These are phyloP conservation scores for Cepaea nemoralis DNA, from an alignment of 1,140 invertebrate genomes.

Conservation along the genomic window DNA sequence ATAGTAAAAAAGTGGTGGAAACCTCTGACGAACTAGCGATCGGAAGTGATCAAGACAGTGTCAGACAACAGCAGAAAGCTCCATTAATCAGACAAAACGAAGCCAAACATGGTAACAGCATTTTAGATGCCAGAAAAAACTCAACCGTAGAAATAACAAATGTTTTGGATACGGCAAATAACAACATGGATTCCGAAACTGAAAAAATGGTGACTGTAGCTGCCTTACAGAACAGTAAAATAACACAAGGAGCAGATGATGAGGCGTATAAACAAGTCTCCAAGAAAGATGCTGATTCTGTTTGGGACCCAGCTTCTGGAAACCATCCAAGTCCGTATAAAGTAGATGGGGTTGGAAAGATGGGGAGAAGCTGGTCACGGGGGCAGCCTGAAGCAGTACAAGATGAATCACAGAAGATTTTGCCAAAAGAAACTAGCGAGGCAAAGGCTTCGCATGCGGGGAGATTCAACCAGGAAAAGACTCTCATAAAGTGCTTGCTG, in stretches of 20 bases:
- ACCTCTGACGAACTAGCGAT: background rate
- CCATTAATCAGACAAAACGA: background rate
- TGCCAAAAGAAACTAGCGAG: background rate
- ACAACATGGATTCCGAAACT: background rate
- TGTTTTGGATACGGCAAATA: background rate
- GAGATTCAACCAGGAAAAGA: background rate
- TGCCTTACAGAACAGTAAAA: no score
- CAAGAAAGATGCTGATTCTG: background rate
- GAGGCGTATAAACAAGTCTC: background rate
- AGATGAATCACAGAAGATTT: background rate
- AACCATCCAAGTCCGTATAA: background rate
- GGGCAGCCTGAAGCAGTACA: background rate
- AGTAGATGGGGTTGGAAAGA: background rate
- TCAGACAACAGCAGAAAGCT: background rate
- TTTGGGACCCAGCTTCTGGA: background rate
- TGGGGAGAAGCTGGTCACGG: background rate
- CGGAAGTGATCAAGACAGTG: background rate
- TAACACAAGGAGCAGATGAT: background rate
- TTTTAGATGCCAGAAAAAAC: background rate
- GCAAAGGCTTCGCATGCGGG: background rate
- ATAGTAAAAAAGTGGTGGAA: background rate
- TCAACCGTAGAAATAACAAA: no score
- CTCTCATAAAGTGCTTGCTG: background rate
- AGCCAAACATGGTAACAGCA: background rate
- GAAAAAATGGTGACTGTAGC: no score